Evolutionary conservation across 2,888 invertebrate species (phyloP).

Genomic region (Cantharis nigra): DNA sequence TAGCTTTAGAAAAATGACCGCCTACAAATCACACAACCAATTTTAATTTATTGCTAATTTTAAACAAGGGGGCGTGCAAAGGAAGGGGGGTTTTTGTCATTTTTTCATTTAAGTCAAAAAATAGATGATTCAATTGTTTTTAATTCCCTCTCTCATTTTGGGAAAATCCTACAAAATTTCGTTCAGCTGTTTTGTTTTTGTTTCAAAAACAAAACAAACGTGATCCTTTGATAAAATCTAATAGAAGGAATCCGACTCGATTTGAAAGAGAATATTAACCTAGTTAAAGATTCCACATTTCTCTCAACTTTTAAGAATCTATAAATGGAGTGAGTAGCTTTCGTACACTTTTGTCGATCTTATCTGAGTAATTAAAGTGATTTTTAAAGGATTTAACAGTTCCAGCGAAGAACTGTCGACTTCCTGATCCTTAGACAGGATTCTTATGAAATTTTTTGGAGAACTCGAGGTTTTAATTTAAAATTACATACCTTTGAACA

Average conservation of each 20-base stretch:
- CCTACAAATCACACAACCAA: too few species aligned
- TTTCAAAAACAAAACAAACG: neutral
- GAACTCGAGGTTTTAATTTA: neutral
- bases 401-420: neutral
- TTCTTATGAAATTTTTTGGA: too few species aligned
- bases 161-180: too few species aligned
- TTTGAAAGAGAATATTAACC: neutral
- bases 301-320: neutral
- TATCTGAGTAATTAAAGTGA: neutral
- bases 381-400: neutral
- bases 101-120: too few species aligned
- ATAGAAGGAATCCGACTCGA: neutral
- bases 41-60: too few species aligned
- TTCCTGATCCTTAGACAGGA: too few species aligned
- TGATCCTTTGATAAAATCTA: too few species aligned
- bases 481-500: slow-evolving; percentile 63
- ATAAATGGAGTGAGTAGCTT: neutral
- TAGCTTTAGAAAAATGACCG: too few species aligned
- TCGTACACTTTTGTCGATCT: neutral
- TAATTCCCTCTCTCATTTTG: too few species aligned
- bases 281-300: neutral
- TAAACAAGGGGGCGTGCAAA: too few species aligned
- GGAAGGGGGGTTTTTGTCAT: too few species aligned
- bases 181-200: neutral
- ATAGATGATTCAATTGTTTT: too few species aligned